Conservation (phyloP, 2,888 invertebrate species). For the Plagiodera versicolora region DNA sequence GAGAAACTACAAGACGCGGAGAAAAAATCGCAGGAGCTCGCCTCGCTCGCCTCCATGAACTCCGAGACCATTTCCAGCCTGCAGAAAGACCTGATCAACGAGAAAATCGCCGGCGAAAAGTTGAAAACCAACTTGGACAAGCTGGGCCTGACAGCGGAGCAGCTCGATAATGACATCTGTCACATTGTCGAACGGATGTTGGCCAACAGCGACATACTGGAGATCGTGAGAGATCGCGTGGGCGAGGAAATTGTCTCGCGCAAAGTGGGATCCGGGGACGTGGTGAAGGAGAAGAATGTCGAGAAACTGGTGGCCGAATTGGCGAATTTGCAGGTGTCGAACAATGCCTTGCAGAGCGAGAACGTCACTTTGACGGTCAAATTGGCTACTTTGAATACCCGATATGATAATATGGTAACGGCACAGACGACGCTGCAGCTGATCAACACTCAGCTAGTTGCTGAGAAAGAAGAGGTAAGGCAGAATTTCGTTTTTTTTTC, state of each 20-base stretch:
- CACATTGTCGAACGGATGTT: constrained; percentile 71
- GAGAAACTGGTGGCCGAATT: constrained; percentile 62
- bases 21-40: constrained; percentile 81
- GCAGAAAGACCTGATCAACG: constrained; percentile 82
- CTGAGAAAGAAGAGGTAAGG: constrained; percentile 78
- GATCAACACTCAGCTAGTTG: constrained; percentile 83
- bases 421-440: constrained; percentile 85
- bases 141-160: constrained; percentile 70
- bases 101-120: constrained; percentile 83
- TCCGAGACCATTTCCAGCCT: constrained; percentile 84
- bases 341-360: constrained; percentile 70
- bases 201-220: constrained; percentile 58
- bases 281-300: constrained; percentile 56
- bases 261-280: no score
- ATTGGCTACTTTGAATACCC: constrained; percentile 84
- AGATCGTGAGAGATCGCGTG: constrained; percentile 53
- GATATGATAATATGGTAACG: no score
- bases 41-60: constrained; percentile 82
- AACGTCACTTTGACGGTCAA: constrained; percentile 88
- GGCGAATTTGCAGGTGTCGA: constrained; percentile 49
- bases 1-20: constrained; percentile 79
- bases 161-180: constrained; percentile 57
- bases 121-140: constrained; percentile 76
- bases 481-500: constrained; percentile 53
- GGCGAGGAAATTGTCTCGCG: constrained; percentile 47